Conservation (phyloP, 2,888 invertebrate genomes). For the Diaperis boleti region DNA sequence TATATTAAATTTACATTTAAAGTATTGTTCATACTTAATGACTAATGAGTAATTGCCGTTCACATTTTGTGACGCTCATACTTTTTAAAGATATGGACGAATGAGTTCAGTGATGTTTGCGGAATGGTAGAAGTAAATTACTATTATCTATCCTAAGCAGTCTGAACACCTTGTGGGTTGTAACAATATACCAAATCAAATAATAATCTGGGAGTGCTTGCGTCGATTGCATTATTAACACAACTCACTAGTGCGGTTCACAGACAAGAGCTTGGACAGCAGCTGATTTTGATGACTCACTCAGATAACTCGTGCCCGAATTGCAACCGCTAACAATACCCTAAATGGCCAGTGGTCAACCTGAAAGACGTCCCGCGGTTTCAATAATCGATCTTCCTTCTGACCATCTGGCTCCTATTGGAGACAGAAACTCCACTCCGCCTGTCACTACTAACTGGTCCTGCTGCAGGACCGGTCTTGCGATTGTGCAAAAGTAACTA, state of each 20-base stretch:
- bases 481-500: slow-evolving; percentile 42
- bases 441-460: slow-evolving; percentile 38
- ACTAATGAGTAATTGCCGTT: too few species aligned
- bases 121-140: too few species aligned
- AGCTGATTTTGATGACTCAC: slow-evolving; percentile 64
- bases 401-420: slow-evolving; percentile 51
- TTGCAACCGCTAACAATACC: slow-evolving; percentile 55
- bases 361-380: slow-evolving; percentile 64
- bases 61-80: too few species aligned
- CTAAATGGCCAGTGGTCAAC: slow-evolving; percentile 63
- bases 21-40: too few species aligned
- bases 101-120: too few species aligned
- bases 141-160: too few species aligned
- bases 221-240: slow-evolving; percentile 33
- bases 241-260: slow-evolving; percentile 22
- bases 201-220: slow-evolving; percentile 10
- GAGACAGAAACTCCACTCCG: slow-evolving; percentile 26
- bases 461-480: slow-evolving; percentile 42
- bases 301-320: slow-evolving; percentile 60
- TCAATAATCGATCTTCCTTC: slow-evolving; percentile 61
- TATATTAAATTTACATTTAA: too few species aligned
- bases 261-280: slow-evolving; percentile 46
- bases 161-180: too few species aligned
- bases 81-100: too few species aligned
- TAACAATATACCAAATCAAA: too few species aligned